A percentile compares a stretch with the other conserved stretches of the same genome.
Evolutionary conservation across 53 echinoderm and acorn worm genomes (phyloP).

Genomic region (Crossaster papposus): DNA sequence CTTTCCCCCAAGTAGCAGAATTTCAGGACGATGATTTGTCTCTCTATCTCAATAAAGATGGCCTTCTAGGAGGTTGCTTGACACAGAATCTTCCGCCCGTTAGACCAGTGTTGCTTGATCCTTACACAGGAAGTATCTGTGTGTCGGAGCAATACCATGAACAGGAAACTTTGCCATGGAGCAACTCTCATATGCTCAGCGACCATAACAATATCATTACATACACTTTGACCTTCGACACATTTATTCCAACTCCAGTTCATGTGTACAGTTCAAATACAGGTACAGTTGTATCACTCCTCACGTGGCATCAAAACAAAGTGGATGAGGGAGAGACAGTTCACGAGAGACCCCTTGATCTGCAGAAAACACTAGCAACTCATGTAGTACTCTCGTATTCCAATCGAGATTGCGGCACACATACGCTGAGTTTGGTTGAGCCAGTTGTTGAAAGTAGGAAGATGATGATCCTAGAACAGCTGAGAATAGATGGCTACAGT

Average conservation of each 20-base stretch:
- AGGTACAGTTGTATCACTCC: constrained; percentile 16
- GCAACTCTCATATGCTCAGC: not conserved
- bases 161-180: not conserved
- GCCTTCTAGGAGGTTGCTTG: constrained; percentile 8
- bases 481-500: not conserved
- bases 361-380: not conserved
- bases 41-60: constrained; percentile 23
- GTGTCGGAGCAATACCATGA: constrained; percentile 21
- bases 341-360: not conserved
- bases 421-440: constrained; percentile 3
- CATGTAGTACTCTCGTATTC: constrained; percentile 3
- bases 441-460: not conserved
- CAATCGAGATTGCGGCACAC: not conserved
- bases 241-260: constrained; percentile 21
- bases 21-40: not conserved
- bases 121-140: constrained; percentile 3
- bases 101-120: constrained; percentile 22
- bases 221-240: not conserved
- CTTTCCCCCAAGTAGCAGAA: not conserved
- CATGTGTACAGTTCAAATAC: not conserved
- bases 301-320: not conserved
- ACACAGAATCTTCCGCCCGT: constrained; percentile 25
- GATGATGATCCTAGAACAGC: not conserved
- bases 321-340: not conserved
- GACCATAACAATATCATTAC: not conserved